Conservation (phyloP, 2,797 vertebrate species). For the Atherinosoma microstoma region DNA sequence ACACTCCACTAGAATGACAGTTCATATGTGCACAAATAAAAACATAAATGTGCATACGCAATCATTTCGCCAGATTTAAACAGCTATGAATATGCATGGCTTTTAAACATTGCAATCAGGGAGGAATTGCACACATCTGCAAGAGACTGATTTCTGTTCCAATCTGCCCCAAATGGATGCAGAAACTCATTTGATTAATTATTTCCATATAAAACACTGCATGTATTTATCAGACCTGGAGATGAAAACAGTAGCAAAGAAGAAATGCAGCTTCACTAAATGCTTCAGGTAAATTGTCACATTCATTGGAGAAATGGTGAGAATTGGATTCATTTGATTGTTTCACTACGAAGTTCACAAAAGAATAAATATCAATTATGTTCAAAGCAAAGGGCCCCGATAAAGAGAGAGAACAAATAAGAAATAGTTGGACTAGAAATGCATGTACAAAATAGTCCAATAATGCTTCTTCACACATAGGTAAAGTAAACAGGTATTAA, state of each 20-base stretch:
- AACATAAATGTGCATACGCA: neutral
- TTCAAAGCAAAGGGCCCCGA: neutral
- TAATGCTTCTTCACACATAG: neutral
- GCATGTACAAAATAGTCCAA: neutral
- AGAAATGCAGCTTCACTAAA: neutral
- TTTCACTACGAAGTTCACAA: neutral
- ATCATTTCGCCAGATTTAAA: neutral
- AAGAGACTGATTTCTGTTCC: neutral
- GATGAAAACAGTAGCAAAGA: neutral
- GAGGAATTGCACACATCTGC: neutral
- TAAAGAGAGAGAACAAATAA: neutral
- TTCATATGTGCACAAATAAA: neutral
- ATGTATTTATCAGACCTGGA: neutral
- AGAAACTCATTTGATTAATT: neutral
- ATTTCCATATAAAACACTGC: neutral
- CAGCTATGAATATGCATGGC: neutral
- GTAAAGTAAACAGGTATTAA: too few relatives aligned
- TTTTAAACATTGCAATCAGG: neutral
- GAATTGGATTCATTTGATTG: neutral
- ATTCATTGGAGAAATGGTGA: neutral
- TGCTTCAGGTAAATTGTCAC: conserved; percentile 5
- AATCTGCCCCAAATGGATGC: neutral
- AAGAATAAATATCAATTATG: neutral
- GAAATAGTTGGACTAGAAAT: neutral
- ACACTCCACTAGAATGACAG: neutral